Percentiles rank a stretch among this genome's conserved stretches.
phyloP scores from a whole-genome alignment of 2,113 vertebrate species.

The Antigone vipio region DNA sequence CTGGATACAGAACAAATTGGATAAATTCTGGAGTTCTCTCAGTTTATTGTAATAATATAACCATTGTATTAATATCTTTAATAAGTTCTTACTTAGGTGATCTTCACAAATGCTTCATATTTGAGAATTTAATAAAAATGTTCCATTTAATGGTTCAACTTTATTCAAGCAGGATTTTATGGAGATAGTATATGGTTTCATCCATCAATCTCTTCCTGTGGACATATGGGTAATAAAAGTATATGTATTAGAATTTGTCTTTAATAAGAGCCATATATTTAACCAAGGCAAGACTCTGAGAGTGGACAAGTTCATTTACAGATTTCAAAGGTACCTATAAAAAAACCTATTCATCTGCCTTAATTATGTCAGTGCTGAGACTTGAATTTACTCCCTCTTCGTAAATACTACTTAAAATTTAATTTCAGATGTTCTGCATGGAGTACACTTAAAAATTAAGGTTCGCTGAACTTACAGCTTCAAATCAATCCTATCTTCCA shows the following conservation, averaged over 20 bases:
- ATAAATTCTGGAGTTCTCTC: background rate
- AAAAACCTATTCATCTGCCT: slow-evolving; percentile 48
- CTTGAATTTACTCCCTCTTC: slow-evolving; percentile 60
- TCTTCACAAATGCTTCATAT: slow-evolving; percentile 36
- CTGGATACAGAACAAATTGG: background rate
- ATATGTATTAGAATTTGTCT: slow-evolving; percentile 65
- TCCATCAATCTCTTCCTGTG: slow-evolving; percentile 57
- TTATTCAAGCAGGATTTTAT: slow-evolving; percentile 65
- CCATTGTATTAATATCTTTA: slow-evolving; percentile 26
- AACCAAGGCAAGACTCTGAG: slow-evolving; percentile 27
- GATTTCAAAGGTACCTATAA: slow-evolving; percentile 50
- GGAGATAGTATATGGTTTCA: slow-evolving; percentile 21
- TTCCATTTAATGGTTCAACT: slow-evolving; percentile 10
- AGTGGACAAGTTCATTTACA: slow-evolving; percentile 67
- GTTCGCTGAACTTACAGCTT: slow-evolving; percentile 41
- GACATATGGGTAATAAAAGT: slow-evolving; percentile 68
- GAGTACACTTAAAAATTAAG: slow-evolving; percentile 55
- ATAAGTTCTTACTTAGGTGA: slow-evolving; percentile 29
- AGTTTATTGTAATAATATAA: background rate
- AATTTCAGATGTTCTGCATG: slow-evolving; percentile 67
- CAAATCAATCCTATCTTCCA: slow-evolving; percentile 21
- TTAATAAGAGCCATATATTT: slow-evolving; percentile 73
- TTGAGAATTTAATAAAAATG: slow-evolving; percentile 51
- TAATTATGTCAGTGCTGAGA: slow-evolving; percentile 63
- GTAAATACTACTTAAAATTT: slow-evolving; percentile 68